These are phyloP conservation scores for Malacoraja senta DNA, from an alignment of 2,797 vertebrate genomes.

Conservation along the genomic window DNA sequence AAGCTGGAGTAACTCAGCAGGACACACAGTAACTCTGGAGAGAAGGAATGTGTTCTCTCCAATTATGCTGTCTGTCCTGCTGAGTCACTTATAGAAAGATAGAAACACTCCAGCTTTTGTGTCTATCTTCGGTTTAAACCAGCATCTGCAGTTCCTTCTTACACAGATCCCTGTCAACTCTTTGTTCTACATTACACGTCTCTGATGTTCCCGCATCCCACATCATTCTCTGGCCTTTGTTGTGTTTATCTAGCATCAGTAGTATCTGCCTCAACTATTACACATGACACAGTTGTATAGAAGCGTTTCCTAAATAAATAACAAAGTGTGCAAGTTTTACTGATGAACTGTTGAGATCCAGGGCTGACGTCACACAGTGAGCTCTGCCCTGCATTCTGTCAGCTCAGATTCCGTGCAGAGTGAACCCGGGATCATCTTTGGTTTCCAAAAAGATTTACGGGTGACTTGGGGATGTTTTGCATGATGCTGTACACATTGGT, in stretches of 20 bases:
- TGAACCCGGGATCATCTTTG: neutral
- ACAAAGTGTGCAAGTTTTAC: neutral
- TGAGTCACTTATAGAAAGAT: too few relatives aligned
- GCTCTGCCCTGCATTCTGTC: neutral
- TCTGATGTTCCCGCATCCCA: neutral
- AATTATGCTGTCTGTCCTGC: too few relatives aligned
- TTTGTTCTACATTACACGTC: neutral
- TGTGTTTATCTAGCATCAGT: neutral
- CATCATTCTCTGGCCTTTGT: neutral
- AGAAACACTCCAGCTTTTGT: too few relatives aligned
- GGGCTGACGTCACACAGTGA: too few relatives aligned
- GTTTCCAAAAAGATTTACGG: neutral
- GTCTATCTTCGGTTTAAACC: too few relatives aligned
- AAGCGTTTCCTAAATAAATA: neutral
- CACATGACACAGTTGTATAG: too few relatives aligned
- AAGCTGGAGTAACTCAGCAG: too few relatives aligned
- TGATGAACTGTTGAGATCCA: neutral
- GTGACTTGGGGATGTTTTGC: neutral
- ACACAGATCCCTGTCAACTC: too few relatives aligned
- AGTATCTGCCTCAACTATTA: neutral
- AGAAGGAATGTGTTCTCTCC: too few relatives aligned
- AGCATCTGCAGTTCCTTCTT: too few relatives aligned
- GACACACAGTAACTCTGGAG: too few relatives aligned
- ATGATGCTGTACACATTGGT: neutral
- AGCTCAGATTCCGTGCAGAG: neutral